These are phyloP conservation scores for Melinopterus prodromus DNA, from an alignment of 2,888 invertebrate genomes.

Conservation along the genomic window DNA sequence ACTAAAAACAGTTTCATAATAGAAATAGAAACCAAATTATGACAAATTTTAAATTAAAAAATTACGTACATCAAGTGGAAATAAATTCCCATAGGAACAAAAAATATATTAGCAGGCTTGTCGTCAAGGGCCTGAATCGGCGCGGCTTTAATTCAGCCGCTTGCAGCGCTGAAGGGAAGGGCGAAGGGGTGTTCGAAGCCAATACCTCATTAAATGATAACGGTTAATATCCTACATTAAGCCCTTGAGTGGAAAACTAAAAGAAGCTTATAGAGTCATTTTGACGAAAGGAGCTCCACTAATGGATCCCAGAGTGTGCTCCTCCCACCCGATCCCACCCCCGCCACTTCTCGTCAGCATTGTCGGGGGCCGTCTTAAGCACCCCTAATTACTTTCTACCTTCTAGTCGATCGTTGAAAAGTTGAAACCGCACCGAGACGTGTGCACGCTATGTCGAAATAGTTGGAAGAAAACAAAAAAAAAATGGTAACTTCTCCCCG, in stretches of 20 bases:
- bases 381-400: slow-evolving; percentile 20
- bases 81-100: neutral
- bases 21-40: too few relatives aligned
- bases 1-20: too few relatives aligned
- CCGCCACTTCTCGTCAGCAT: slow-evolving; percentile 6
- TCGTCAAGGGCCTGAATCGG: neutral
- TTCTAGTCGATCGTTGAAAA: neutral
- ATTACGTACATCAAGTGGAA: neutral
- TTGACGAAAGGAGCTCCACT: slow-evolving; percentile 34
- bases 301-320: slow-evolving; percentile 17
- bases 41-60: too few relatives aligned
- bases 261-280: slow-evolving; percentile 53
- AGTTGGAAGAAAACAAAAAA: slow-evolving; percentile 14
- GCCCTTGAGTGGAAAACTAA: slow-evolving; percentile 53
- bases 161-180: slow-evolving; percentile 1
- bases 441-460: slow-evolving; percentile 10
- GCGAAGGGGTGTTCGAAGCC: slow-evolving; percentile 50
- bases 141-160: slow-evolving; percentile 9
- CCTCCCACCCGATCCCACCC: slow-evolving; percentile 12
- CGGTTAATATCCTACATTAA: slow-evolving; percentile 56
- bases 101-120: neutral
- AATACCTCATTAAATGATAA: slow-evolving; percentile 58
- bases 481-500: slow-evolving; percentile 8
- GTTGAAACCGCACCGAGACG: neutral
- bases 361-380: slow-evolving; percentile 13